Evolutionary conservation across 1,140 invertebrate genomes (phyloP).

Genomic region (Zaprionus ornatus): DNA sequence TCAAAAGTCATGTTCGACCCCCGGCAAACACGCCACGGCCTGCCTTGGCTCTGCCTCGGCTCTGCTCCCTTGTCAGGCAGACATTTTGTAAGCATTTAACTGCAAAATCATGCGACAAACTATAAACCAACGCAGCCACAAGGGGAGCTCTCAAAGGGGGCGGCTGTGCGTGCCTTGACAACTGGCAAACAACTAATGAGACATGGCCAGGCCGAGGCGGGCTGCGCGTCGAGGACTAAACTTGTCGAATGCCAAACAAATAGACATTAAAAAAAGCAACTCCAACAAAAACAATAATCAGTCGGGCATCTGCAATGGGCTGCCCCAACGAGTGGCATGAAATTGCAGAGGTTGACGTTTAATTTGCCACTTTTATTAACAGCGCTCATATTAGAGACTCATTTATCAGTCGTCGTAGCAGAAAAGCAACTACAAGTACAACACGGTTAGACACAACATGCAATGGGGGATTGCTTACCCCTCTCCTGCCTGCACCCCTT

Average conservation of each 20-base stretch:
- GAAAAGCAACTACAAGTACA: conserved; percentile 25
- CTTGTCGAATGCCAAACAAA: conserved; percentile 67
- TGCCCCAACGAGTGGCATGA: conserved; percentile 66
- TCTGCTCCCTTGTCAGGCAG: conserved; percentile 33
- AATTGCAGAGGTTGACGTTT: conserved; percentile 81
- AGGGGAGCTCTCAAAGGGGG: neutral
- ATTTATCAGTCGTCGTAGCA: conserved; percentile 64
- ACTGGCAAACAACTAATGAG: conserved; percentile 67
- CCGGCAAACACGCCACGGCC: too few relatives aligned
- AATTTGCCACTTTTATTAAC: conserved; percentile 82
- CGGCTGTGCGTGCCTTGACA: conserved; percentile 52
- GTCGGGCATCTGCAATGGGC: conserved; percentile 14
- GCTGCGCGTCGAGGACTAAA: neutral
- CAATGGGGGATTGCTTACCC: neutral
- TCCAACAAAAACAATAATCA: conserved; percentile 59
- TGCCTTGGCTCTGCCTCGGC: neutral
- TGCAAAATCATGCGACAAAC: conserved; percentile 81
- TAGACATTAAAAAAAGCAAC: conserved; percentile 71
- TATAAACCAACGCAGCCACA: conserved; percentile 71
- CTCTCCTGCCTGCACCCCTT: neutral
- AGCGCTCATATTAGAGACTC: conserved; percentile 81
- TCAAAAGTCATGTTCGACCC: conserved; percentile 70
- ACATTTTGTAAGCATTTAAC: conserved; percentile 79
- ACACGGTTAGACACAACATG: conserved; percentile 28
- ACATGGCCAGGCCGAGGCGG: conserved; percentile 35